phyloP scores from a whole-genome alignment of 2,888 invertebrate genomes.

The Yponomeuta plumbellus region DNA sequence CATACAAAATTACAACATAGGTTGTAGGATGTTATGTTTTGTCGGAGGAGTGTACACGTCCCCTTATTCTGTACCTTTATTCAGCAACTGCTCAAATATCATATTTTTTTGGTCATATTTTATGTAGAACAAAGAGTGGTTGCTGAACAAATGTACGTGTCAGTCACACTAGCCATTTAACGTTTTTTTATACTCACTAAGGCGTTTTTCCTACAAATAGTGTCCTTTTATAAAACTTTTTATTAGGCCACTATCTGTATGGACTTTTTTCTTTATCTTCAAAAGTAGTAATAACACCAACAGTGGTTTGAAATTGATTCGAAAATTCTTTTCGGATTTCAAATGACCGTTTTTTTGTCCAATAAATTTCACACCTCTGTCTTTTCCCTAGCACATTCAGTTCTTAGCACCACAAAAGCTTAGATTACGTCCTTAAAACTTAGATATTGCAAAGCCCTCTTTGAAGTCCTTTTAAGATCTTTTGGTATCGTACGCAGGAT shows the following conservation, averaged over 20 bases:
- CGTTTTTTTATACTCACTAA: slow-evolving; percentile 33
- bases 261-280: background rate
- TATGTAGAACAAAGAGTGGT: background rate
- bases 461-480: too few relatives aligned
- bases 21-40: background rate
- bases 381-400: slow-evolving; percentile 30
- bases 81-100: background rate
- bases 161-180: slow-evolving; percentile 41
- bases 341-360: background rate
- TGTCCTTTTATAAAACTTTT: slow-evolving; percentile 25
- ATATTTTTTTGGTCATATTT: background rate
- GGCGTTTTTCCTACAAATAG: slow-evolving; percentile 29
- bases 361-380: slow-evolving; percentile 4
- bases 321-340: background rate
- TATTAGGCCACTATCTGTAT: slow-evolving; percentile 17
- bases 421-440: slow-evolving; percentile 26
- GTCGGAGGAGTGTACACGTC: background rate
- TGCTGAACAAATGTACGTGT: background rate
- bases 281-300: background rate
- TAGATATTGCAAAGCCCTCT: slow-evolving; percentile 26
- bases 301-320: background rate
- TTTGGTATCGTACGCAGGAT: too few relatives aligned
- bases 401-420: slow-evolving; percentile 59
- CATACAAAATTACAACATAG: background rate
- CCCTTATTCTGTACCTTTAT: background rate